Evolutionary conservation across 1,140 invertebrate genomes (phyloP).

Genomic region (Meloidogyne exigua): DNA sequence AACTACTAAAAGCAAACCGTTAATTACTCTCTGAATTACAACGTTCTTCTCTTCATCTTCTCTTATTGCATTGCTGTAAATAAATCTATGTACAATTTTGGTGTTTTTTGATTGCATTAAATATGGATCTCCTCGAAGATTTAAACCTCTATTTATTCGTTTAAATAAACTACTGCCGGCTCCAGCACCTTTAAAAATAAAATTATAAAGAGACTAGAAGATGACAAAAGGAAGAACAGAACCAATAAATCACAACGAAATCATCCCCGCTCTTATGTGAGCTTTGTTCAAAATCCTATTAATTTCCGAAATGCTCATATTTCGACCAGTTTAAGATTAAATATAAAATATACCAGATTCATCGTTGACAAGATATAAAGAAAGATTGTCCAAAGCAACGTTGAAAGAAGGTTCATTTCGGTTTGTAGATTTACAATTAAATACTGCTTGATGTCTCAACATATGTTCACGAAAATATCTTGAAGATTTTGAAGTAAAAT

Average conservation of each 20-base stretch:
- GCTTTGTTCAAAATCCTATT: no score
- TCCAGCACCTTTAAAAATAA: not conserved
- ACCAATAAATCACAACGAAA: no score
- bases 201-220: not conserved
- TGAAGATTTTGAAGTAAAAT: constrained; percentile 56
- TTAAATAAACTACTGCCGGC: not conserved
- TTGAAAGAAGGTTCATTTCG: not conserved
- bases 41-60: not conserved
- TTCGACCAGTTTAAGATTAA: not conserved
- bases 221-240: no score
- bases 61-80: not conserved
- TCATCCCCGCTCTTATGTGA: no score
- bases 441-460: constrained; percentile 44
- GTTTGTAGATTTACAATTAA: constrained; percentile 16
- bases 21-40: not conserved
- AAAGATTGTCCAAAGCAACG: constrained; percentile 26
- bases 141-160: not conserved
- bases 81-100: not conserved
- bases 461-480: constrained; percentile 59
- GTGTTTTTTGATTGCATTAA: not conserved
- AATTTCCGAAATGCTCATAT: no score
- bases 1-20: not conserved
- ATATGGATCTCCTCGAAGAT: not conserved
- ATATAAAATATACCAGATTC: constrained; percentile 34
- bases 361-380: constrained; percentile 41